A percentile compares a stretch with the other conserved stretches of the same genome.
These are phyloP conservation scores for Teleogryllus occipitalis DNA, from an alignment of 1,140 invertebrate species.

Conservation along the genomic window DNA sequence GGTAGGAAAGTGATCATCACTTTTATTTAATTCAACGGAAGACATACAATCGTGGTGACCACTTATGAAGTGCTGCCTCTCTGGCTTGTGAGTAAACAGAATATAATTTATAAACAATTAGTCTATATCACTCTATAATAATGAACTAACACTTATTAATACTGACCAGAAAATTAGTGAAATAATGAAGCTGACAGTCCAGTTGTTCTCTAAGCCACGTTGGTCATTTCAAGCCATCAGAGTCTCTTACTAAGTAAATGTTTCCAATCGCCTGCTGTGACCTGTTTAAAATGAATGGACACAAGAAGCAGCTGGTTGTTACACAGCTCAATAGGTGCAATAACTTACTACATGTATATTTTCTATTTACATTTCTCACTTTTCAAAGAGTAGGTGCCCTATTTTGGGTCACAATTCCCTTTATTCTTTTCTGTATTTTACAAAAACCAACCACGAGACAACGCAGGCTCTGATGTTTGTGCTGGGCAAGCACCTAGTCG, in stretches of 20 bases:
- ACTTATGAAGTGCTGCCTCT: not conserved
- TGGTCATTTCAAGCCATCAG: not conserved
- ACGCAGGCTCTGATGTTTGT: not conserved
- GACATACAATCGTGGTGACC: not conserved
- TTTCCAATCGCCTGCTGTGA: not conserved
- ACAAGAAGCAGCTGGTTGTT: not conserved
- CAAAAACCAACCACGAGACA: not conserved
- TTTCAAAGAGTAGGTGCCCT: no score
- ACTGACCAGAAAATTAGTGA: constrained; percentile 4
- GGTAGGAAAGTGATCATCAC: no score
- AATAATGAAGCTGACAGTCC: not conserved
- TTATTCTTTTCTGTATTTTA: not conserved
- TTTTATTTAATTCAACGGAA: not conserved
- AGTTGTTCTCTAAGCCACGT: not conserved
- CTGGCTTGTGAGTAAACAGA: not conserved
- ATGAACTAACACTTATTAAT: not conserved
- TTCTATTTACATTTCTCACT: not conserved
- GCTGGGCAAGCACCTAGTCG: not conserved
- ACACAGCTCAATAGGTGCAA: not conserved
- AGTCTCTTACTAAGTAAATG: not conserved
- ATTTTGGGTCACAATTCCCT: not conserved
- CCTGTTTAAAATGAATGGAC: not conserved
- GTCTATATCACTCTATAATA: not conserved
- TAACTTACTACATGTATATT: not conserved
- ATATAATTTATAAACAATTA: constrained; percentile 4